phyloP scores from a whole-genome alignment of 2,888 invertebrate genomes.

The Pristionchus mayeri region DNA sequence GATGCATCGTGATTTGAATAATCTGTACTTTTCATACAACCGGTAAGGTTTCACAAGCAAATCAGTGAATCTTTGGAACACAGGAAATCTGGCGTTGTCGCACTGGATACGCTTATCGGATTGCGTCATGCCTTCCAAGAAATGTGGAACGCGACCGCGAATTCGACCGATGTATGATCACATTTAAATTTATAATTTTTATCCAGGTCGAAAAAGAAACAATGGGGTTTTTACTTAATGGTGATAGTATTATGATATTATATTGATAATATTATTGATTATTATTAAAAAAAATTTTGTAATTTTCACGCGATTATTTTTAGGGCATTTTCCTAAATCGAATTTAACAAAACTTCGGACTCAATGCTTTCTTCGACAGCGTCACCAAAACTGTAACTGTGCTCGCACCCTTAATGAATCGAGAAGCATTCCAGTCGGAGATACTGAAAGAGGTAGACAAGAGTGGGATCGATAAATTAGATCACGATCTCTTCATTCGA shows the following conservation, averaged over 20 bases:
- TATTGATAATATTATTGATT: no score
- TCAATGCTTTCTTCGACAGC: neutral
- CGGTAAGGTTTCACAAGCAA: neutral
- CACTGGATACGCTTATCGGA: neutral
- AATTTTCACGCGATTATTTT: no score
- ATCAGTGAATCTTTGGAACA: neutral
- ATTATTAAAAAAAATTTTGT: no score
- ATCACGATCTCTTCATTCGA: neutral
- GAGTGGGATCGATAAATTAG: neutral
- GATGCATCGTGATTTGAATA: neutral
- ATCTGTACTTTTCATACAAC: neutral
- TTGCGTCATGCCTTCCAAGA: neutral
- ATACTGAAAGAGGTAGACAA: slow-evolving; percentile 21
- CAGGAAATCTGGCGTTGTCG: neutral
- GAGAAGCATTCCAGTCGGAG: neutral
- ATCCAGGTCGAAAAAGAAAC: no score
- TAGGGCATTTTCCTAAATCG: neutral
- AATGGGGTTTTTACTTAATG: no score
- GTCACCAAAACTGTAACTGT: neutral
- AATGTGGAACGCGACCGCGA: no score
- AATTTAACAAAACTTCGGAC: neutral
- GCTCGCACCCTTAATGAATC: neutral
- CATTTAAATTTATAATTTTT: no score
- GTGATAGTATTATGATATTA: no score
- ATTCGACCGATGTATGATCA: no score